These are phyloP conservation scores for Nilaparvata lugens DNA, from an alignment of 1,140 invertebrate species.

Conservation along the genomic window DNA sequence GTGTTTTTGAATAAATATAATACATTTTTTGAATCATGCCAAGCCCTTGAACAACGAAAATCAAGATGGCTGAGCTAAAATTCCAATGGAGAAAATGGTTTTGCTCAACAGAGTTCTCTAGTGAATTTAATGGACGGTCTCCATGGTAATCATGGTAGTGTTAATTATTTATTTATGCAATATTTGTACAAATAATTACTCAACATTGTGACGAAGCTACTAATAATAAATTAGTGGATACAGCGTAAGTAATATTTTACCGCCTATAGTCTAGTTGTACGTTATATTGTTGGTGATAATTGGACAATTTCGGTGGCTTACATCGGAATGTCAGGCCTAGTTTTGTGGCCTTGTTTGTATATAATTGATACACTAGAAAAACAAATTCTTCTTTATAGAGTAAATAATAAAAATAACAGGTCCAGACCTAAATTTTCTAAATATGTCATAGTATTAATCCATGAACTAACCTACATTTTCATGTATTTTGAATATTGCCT, in stretches of 20 bases:
- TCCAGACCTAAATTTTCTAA: too few species aligned
- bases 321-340: background rate
- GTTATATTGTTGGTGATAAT: background rate
- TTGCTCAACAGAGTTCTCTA: background rate
- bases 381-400: too few species aligned
- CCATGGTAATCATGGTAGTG: conserved; percentile 2
- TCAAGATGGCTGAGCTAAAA: background rate
- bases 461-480: too few species aligned
- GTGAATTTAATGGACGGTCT: background rate
- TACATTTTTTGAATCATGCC: too few species aligned
- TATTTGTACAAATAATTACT: background rate
- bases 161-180: background rate
- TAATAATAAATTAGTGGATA: background rate
- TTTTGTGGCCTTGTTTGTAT: background rate
- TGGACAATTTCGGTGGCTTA: background rate
- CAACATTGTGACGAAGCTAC: background rate
- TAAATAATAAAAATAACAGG: too few species aligned
- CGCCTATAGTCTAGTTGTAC: background rate
- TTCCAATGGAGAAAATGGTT: background rate
- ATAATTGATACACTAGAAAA: too few species aligned
- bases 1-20: too few species aligned
- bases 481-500: too few species aligned
- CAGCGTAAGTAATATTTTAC: background rate
- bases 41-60: too few species aligned
- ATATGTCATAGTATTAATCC: too few species aligned